These are phyloP conservation scores for Ectobius pallidus DNA, from an alignment of 2,888 invertebrate genomes.

Conservation along the genomic window DNA sequence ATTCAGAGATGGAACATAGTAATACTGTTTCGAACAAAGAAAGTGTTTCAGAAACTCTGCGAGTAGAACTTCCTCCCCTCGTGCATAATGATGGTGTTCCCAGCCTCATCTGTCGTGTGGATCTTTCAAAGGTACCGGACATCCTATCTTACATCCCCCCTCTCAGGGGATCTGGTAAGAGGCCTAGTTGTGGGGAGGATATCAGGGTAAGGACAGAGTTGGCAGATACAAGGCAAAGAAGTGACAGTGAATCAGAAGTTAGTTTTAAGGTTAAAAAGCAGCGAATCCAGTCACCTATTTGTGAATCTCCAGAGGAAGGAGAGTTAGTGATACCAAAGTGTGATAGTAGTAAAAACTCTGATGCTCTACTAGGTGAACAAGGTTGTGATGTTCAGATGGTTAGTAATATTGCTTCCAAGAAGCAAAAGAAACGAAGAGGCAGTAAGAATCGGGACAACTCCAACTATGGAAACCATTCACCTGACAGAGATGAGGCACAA, in stretches of 20 bases:
- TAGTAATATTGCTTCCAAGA: constrained; percentile 29
- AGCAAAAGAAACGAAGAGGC: constrained; percentile 30
- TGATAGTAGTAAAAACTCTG: constrained; percentile 43
- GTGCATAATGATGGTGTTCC: constrained; percentile 49
- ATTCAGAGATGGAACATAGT: neutral
- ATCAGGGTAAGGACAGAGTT: constrained; percentile 59
- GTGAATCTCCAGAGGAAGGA: constrained; percentile 32
- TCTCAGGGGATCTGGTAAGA: neutral
- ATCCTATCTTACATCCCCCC: constrained; percentile 21
- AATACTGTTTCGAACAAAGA: neutral
- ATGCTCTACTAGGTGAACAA: constrained; percentile 44
- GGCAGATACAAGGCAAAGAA: constrained; percentile 57
- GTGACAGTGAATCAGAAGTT: constrained; percentile 37
- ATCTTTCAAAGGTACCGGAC: constrained; percentile 44
- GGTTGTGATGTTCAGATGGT: constrained; percentile 39
- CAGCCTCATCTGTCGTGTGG: constrained; percentile 55
- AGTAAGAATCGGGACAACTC: constrained; percentile 7
- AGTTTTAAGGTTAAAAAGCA: constrained; percentile 26
- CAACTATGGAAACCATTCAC: neutral
- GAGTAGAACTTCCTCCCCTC: constrained; percentile 26
- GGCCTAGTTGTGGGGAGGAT: constrained; percentile 51
- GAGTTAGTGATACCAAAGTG: constrained; percentile 40
- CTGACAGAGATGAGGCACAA: neutral
- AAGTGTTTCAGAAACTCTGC: neutral
- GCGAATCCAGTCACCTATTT: constrained; percentile 24